Evolutionary conservation across 1,140 invertebrate species (phyloP), one percentile per base, ranked within the genome.

Genomic region (Brachystomella parvula): DNA sequence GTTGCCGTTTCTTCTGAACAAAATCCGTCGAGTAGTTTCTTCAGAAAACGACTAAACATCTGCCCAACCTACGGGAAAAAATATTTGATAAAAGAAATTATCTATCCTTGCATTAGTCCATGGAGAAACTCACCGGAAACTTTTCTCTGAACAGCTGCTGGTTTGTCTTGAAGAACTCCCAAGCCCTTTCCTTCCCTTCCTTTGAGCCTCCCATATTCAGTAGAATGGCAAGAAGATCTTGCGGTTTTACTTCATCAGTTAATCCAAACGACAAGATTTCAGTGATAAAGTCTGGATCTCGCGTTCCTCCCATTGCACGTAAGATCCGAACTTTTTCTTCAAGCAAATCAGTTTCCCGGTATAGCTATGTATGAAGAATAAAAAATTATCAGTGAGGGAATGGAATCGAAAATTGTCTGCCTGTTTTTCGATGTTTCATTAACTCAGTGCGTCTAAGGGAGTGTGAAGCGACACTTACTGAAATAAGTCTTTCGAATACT

Each of bases 291-390:
- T 80, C 79, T 2, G 83, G 79, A 75, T 94, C 85, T 49, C 83
- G 83, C 24, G 89, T 84, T 39, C 86, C 84, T 29, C 91, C 92
- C 24, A 97, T 81, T 0, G 89, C 84, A 49, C 88, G 79, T 29
- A 89, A 83, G 69, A 96, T 89, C 74, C 94, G 83, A 74, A 94
- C 87, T 77, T 94, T 94, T 76, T 98, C 93, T 78, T 98, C 94
- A 66, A 92, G 89, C 60, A 96, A 81, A 78, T 94, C 92, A 12
- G 87, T 84, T 47, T 88, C 84, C 68, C 87, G 83, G 77, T 94
- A 95, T 58, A 98, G 77, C 81, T 84, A 66, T 29, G 76, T 9
- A 9, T 39, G 19, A n/a, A n/a, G n/a, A n/a, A n/a, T n/a, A n/a
- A n/a, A n/a, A n/a, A n/a, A n/a, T n/a, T n/a, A n/a, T n/a, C n/a